Percentiles rank a stretch among this genome's conserved stretches.
Conservation (phyloP, 2,888 invertebrate genomes). For the Pandemis cinnamomeana region DNA sequence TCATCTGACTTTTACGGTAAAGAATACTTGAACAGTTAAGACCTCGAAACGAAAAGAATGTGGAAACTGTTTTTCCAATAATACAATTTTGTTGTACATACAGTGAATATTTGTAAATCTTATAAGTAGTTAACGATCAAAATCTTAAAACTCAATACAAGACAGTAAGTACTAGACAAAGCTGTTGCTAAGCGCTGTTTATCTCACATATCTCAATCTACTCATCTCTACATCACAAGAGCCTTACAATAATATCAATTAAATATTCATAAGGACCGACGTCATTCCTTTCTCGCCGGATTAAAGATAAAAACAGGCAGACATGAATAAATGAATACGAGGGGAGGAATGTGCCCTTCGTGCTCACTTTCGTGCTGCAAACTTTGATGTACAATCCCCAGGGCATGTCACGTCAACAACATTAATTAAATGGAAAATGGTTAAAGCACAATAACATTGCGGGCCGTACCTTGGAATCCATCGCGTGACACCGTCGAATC, state of each 20-base stretch:
- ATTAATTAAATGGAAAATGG: constrained; percentile 74
- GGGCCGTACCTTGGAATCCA: constrained; percentile 73
- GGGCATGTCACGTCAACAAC: constrained; percentile 69
- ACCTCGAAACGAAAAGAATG: no score
- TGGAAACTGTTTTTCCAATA: no score
- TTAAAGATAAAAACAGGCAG: constrained; percentile 39
- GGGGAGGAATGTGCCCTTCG: constrained; percentile 40
- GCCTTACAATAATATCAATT: constrained; percentile 26
- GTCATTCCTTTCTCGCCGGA: constrained; percentile 30
- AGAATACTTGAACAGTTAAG: no score
- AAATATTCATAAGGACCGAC: constrained; percentile 38
- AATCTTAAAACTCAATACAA: background rate
- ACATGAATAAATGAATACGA: constrained; percentile 41
- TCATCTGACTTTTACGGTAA: no score
- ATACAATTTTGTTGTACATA: no score
- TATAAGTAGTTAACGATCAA: background rate
- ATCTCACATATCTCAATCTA: constrained; percentile 4
- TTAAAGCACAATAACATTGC: constrained; percentile 47
- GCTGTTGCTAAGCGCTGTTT: background rate
- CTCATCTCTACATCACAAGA: constrained; percentile 18
- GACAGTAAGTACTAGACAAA: background rate
- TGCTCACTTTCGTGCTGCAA: constrained; percentile 37
- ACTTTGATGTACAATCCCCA: constrained; percentile 52
- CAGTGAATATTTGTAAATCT: no score
- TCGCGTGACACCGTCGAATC: constrained; percentile 77